phyloP scores from a whole-genome alignment of 2,888 invertebrate genomes.

The Nomada flava region DNA sequence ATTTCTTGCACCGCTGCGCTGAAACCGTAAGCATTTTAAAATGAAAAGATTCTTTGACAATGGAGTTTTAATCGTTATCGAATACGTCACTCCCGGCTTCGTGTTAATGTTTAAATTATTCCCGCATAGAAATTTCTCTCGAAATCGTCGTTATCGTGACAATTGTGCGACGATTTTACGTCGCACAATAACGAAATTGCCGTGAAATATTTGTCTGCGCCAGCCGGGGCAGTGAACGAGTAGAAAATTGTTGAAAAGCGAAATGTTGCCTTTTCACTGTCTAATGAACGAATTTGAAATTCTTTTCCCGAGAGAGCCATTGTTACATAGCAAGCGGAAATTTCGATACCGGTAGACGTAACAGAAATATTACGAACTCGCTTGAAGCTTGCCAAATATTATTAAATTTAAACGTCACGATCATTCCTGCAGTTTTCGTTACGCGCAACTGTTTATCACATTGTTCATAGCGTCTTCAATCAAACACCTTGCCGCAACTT shows the following conservation, averaged over 20 bases:
- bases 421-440: no score
- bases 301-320: background rate
- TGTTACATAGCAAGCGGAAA: no score
- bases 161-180: constrained; percentile 26
- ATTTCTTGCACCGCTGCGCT: constrained; percentile 29
- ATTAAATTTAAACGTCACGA: no score
- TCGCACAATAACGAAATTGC: constrained; percentile 14
- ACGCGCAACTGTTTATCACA: no score
- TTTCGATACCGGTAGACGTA: no score
- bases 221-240: background rate
- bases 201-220: constrained; percentile 24
- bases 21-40: constrained; percentile 28
- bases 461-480: no score
- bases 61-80: constrained; percentile 54
- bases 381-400: no score
- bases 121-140: constrained; percentile 18
- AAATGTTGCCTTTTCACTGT: background rate
- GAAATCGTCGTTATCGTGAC: constrained; percentile 32
- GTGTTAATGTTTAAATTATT: constrained; percentile 48
- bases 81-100: constrained; percentile 13
- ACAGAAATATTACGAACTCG: no score
- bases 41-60: constrained; percentile 50
- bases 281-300: background rate
- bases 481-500: background rate
- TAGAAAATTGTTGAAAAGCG: constrained; percentile 18